Percentiles rank a stretch among this genome's conserved stretches.
Conservation (phyloP, 2,797 vertebrate genomes). For the Mormyrus proboscirostris region DNA sequence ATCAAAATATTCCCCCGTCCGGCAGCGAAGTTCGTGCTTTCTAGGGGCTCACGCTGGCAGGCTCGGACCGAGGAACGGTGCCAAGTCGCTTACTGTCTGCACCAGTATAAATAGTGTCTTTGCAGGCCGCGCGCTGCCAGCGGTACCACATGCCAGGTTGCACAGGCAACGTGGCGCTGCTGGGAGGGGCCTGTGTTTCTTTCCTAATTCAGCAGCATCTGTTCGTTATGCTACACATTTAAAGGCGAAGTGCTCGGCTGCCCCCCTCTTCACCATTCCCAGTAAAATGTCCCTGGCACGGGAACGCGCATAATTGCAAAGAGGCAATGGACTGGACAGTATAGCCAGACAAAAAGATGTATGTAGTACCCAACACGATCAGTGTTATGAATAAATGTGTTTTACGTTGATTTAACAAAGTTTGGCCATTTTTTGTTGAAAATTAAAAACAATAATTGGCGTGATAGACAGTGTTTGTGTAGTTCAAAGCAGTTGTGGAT, state of each 20-base stretch:
- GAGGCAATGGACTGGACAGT: neutral
- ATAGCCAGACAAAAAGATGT: neutral
- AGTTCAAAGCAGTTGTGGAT: neutral
- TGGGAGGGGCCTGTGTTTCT: constrained; percentile 83
- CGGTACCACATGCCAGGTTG: constrained; percentile 64
- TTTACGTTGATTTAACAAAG: neutral
- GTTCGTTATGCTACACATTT: constrained; percentile 75
- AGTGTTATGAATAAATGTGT: neutral
- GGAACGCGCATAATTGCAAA: neutral
- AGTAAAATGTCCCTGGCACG: constrained; percentile 29
- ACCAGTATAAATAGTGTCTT: constrained; percentile 54
- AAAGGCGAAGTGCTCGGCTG: constrained; percentile 54
- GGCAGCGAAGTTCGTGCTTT: constrained; percentile 29
- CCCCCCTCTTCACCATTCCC: constrained; percentile 26
- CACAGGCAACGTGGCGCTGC: constrained; percentile 67
- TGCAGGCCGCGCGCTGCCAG: constrained; percentile 59
- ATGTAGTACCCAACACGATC: neutral
- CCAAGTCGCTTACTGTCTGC: constrained; percentile 72
- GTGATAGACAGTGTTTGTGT: no score
- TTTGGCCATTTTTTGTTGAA: neutral
- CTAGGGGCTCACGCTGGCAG: constrained; percentile 50
- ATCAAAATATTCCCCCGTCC: constrained; percentile 35
- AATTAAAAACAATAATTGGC: neutral
- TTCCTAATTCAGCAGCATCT: constrained; percentile 88
- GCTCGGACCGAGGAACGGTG: constrained; percentile 45